Evolutionary conservation across 2,888 invertebrate species (phyloP), one percentile per base, ranked within the genome.

Genomic region (Orthosia gothica): DNA sequence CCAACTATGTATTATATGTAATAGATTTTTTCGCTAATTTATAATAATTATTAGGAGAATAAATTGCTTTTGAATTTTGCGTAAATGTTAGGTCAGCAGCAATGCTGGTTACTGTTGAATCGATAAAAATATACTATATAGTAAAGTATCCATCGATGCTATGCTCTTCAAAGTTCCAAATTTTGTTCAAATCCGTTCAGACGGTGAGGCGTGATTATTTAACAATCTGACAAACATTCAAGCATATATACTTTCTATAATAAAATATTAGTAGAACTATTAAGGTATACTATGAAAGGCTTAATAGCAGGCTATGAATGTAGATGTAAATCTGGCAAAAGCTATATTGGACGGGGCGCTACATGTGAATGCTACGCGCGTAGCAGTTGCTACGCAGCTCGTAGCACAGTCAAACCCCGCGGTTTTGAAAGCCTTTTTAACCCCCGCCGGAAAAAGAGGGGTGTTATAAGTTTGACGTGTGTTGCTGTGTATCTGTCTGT

Each of bases 331-430:
- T 50, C 5, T 15, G 9, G 11, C 5, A 15, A 57, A 45, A 54
- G 23, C 45, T n/a, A 45, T n/a, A 45, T 23, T 26, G 15, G 7
- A 15, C 15, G 5, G 40, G 40, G 40, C 11, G 1, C 15, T 15
- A 26, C 15, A 26, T 45, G 26, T 64, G 18, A 75, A 50, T 58
- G 65, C 74, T 52, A 76, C 26, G 45, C 32, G 20, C 20, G 45
- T 67, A 76, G 50, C 45, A 47, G 9, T 18, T 76, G 76, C 76
- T 76, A 76, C 74, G 65, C n/a, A 16, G n/a, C 15, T 76, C 66
- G 76, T 74, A 74, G 74, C 76, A 72, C 7, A 45, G 26, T 58
- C 1, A 23, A 49, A 15, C 26, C 3, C 18, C 26, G 16, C 3
- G 23, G 2, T 45, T 32, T n/a, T n/a, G 1, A 65, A 40, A 49